Base-by-base conservation (phyloP, 1,140 invertebrate species). In the Megalonaias nervosa region DNA sequence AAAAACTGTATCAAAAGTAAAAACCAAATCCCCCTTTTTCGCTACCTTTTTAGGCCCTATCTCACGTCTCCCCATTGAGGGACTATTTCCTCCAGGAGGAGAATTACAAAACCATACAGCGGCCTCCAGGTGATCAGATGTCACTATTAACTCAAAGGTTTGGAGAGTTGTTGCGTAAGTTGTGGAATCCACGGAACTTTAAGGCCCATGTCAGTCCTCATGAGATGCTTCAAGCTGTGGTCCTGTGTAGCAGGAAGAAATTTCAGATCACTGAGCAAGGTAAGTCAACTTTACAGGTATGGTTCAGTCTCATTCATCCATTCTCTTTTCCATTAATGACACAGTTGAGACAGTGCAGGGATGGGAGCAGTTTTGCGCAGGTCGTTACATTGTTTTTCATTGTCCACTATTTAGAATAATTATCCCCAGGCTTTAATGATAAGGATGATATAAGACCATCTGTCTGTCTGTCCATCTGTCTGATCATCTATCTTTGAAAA, bases 171-270 rank as follows among this genome's bases (percentile, higher is more conserved):
- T 94, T 99, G 90, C 91, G 99, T 9, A 99, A 99, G 91, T 92
- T 99, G 81, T 99, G 99, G 99, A 99, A 99, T 92, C 98, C 98
- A 0, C 92, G 97, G 74, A 99, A 99, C 89, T 99, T 99, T 88
- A 99, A 99, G 92, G 96, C 98, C 9, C 99, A 99, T 89, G 99
- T 99, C 2, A 99, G 97, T 70, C 99, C 99, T 0, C 99, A 99
- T 91, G 99, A 99, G 93, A 99, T 99, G 98, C 91, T 99, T 17
- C 99, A 99, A 91, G 97, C 99, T 57, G 98, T 99, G 56, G 98
- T 99, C 1, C 91, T 99, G 13, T 99, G 97, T 95, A 99, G 97
- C 85, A 97, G 97, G 89, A 99, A 99, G 88, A 94, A 94, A 84
- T 99, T 99, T 90, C 98, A 99, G 89, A 99, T 99, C 89, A 99